phyloP scores from a whole-genome alignment of 2,888 invertebrate genomes.

The Harpagoxenus sublaevis region DNA sequence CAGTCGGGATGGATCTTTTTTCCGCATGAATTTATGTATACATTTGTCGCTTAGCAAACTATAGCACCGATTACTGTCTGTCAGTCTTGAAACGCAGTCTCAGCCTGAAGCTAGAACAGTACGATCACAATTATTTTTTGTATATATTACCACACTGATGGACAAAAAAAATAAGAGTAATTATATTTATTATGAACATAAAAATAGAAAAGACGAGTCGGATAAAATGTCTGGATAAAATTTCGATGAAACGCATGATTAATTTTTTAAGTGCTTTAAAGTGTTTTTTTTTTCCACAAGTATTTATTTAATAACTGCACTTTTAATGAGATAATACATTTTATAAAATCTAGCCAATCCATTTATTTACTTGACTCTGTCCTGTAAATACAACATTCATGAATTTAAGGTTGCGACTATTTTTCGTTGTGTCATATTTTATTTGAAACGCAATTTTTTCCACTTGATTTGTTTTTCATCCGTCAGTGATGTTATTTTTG shows the following conservation, averaged over 20 bases:
- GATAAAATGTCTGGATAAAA: not conserved
- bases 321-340: conserved; percentile 18
- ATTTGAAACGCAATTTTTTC: conserved; percentile 15
- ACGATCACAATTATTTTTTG: not conserved
- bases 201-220: not conserved
- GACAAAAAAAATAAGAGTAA: not conserved
- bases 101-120: too few relatives aligned
- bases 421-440: conserved; percentile 19
- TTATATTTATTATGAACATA: conserved; percentile 7
- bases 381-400: conserved; percentile 18
- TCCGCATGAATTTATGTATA: too few relatives aligned
- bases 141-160: not conserved
- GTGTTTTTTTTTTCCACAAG: conserved; percentile 13
- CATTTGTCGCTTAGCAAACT: too few relatives aligned
- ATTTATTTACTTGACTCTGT: conserved; percentile 14
- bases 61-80: too few relatives aligned
- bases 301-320: conserved; percentile 31
- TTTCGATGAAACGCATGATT: conserved; percentile 9
- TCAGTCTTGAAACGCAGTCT: too few relatives aligned
- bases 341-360: not conserved
- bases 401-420: conserved; percentile 7
- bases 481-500: not conserved
- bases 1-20: too few relatives aligned
- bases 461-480: not conserved
- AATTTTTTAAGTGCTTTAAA: conserved; percentile 22